A percentile compares a stretch with the other conserved stretches of the same genome.
Conservation (phyloP, 1,140 invertebrate species). For the Nasonia giraulti region DNA sequence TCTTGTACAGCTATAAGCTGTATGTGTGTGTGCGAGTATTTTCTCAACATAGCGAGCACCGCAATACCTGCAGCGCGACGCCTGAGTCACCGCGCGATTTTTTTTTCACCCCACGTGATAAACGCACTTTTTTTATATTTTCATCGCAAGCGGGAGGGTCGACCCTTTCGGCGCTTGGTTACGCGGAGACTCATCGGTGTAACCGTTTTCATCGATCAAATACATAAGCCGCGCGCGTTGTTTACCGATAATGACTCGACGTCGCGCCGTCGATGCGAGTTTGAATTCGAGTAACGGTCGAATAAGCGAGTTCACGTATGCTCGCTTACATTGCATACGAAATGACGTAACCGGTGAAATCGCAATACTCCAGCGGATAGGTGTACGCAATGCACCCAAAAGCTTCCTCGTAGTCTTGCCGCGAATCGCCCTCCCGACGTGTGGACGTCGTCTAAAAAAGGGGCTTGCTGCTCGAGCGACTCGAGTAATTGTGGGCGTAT, state of each 20-base stretch:
- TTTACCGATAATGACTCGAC: slow-evolving; percentile 57
- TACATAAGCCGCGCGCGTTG: slow-evolving; percentile 58
- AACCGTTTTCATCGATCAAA: slow-evolving; percentile 60
- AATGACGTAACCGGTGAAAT: too few species aligned
- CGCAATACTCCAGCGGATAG: too few species aligned
- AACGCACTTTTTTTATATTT: not conserved
- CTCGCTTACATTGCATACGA: too few species aligned
- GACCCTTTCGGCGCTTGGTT: not conserved
- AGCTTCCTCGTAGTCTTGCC: not conserved
- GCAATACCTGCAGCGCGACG: not conserved
- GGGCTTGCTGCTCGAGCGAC: slow-evolving; percentile 36
- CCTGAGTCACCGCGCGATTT: slow-evolving; percentile 58
- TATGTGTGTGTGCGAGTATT: too few species aligned
- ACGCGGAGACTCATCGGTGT: slow-evolving; percentile 6
- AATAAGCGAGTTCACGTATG: too few species aligned
- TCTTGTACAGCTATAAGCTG: too few species aligned
- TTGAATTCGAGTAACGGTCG: too few species aligned
- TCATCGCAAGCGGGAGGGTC: not conserved
- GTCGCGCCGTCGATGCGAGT: not conserved
- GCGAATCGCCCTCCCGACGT: slow-evolving; percentile 19
- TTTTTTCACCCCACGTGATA: not conserved
- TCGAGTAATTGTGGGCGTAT: slow-evolving; percentile 48
- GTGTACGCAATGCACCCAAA: not conserved
- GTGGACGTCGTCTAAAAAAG: slow-evolving; percentile 3
- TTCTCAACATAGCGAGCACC: too few species aligned